Conservation (phyloP, 2,797 vertebrate species). For the Paguma larvata region DNA sequence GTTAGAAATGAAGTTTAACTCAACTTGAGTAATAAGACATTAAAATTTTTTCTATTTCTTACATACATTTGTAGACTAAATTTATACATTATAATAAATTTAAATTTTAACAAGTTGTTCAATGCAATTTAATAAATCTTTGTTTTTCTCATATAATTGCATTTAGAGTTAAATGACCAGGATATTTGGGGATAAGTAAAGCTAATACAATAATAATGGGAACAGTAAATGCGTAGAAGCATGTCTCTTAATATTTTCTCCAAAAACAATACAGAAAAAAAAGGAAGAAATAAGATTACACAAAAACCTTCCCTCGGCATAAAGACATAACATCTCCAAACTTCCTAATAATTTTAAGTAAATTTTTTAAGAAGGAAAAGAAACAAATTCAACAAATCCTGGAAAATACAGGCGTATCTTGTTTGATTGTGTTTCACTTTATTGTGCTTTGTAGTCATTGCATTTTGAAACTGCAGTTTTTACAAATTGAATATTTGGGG, state of each 20-base stretch:
- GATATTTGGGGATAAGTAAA: neutral
- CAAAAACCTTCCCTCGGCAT: neutral
- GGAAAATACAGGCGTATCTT: neutral
- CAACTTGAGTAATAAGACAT: neutral
- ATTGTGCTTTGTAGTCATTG: neutral
- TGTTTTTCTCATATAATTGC: neutral
- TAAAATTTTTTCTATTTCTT: neutral
- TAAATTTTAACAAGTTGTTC: neutral
- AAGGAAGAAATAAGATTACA: neutral
- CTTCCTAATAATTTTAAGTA: neutral
- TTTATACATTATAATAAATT: slow-evolving; percentile 16
- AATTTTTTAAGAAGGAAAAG: neutral
- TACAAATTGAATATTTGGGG: neutral
- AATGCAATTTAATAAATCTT: neutral
- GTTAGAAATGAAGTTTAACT: neutral
- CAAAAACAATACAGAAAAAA: neutral
- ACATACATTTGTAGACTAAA: neutral
- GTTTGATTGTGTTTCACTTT: neutral
- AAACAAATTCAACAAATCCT: slow-evolving; percentile 17
- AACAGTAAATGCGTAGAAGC: neutral
- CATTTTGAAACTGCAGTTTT: neutral
- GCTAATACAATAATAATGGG: neutral
- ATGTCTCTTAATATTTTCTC: neutral
- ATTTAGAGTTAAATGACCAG: slow-evolving; percentile 1
- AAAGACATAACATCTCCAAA: neutral